Percentiles rank a stretch among this genome's conserved stretches.
Evolutionary conservation across 2,888 invertebrate species (phyloP).

Genomic region (Xestia rhomboidea): DNA sequence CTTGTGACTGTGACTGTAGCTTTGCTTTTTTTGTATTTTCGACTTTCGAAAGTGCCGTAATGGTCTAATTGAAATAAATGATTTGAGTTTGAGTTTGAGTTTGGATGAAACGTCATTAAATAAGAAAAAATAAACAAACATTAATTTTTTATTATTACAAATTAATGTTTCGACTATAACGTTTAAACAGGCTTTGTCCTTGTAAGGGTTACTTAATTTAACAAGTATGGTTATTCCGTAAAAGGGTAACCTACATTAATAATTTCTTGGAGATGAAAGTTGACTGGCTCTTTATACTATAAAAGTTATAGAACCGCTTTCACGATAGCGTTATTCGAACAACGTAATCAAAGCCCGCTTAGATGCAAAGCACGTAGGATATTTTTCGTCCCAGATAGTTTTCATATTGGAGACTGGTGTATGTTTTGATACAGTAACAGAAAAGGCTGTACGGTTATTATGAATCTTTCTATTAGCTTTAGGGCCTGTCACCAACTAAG

Average conservation of each 20-base stretch:
- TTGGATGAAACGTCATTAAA: too few relatives aligned
- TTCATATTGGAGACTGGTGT: too few relatives aligned
- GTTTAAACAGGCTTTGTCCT: neutral
- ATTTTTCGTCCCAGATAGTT: neutral
- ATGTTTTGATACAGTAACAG: neutral
- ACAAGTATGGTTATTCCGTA: neutral
- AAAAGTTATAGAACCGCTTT: constrained; percentile 12
- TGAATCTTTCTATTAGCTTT: too few relatives aligned
- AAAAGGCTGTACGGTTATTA: neutral
- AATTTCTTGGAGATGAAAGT: constrained; percentile 12
- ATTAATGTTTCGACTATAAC: too few relatives aligned
- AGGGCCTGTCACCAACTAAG: too few relatives aligned
- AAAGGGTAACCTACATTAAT: neutral
- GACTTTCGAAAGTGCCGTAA: too few relatives aligned
- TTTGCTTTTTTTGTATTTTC: too few relatives aligned
- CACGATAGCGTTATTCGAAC: neutral
- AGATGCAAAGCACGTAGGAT: neutral
- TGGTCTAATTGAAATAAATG: too few relatives aligned
- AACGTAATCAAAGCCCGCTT: constrained; percentile 11
- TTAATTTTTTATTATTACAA: too few relatives aligned
- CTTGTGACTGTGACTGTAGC: too few relatives aligned
- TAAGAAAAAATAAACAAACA: too few relatives aligned
- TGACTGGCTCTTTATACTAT: neutral
- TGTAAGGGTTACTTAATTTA: neutral
- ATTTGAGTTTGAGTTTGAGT: too few relatives aligned